phyloP scores from a whole-genome alignment of 2,113 vertebrate genomes.

The Prietella phreatophila region DNA sequence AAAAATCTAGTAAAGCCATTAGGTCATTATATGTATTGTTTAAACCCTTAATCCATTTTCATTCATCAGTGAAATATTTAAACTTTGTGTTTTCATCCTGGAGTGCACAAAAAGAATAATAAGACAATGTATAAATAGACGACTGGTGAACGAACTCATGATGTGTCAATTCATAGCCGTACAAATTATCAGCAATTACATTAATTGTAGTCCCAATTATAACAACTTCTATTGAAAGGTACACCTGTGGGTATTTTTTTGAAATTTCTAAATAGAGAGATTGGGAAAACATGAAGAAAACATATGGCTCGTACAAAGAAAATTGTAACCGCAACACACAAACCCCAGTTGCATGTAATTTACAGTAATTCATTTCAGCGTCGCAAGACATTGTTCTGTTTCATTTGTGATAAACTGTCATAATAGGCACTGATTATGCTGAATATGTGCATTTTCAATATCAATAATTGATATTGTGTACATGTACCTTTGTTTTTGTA shows the following conservation, averaged over 20 bases:
- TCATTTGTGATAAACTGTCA: constrained; percentile 25
- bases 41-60: not conserved
- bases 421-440: constrained; percentile 19
- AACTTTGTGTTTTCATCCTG: not conserved
- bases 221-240: constrained; percentile 8
- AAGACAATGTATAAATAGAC: not conserved
- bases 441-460: not conserved
- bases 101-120: not conserved
- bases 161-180: not conserved
- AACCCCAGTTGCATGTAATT: constrained; percentile 33
- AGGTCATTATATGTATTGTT: not conserved
- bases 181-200: constrained; percentile 36
- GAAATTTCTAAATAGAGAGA: not conserved
- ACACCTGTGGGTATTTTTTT: constrained; percentile 19
- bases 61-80: not conserved
- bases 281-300: not conserved
- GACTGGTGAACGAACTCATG: not conserved
- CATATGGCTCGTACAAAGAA: not conserved
- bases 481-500: not conserved
- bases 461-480: not conserved
- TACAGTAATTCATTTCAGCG: constrained; percentile 33
- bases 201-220: constrained; percentile 23
- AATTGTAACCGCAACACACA: constrained; percentile 12
- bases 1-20: not conserved
- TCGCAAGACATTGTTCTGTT: constrained; percentile 23